A percentile compares a stretch with the other conserved stretches of the same genome.
Evolutionary conservation across 2,113 vertebrate species (phyloP).

Genomic region (Ammodytes dubius): DNA sequence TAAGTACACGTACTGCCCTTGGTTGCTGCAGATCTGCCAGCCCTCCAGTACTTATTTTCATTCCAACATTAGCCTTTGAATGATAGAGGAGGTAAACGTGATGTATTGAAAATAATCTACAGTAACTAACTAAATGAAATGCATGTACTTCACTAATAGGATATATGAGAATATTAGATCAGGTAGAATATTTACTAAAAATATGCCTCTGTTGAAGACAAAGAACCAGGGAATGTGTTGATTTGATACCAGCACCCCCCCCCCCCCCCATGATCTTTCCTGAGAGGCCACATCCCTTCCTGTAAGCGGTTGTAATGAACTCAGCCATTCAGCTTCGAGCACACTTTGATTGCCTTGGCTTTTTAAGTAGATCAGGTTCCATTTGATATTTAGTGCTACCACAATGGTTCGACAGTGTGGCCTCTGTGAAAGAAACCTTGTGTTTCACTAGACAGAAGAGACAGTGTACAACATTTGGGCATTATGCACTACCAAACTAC

Average conservation of each 20-base stretch:
- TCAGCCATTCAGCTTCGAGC: slow-evolving; percentile 57
- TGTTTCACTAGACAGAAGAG: slow-evolving; percentile 20
- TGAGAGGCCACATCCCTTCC: slow-evolving; percentile 62
- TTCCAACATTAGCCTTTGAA: slow-evolving; percentile 20
- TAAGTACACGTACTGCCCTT: slow-evolving; percentile 44
- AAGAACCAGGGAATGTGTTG: slow-evolving; percentile 54
- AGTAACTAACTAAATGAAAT: slow-evolving; percentile 16
- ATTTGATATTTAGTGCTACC: slow-evolving; percentile 41
- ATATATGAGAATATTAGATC: slow-evolving; percentile 18
- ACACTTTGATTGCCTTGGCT: slow-evolving; percentile 65
- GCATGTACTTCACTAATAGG: slow-evolving; percentile 32
- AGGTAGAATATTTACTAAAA: slow-evolving; percentile 1
- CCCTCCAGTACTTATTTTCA: slow-evolving; percentile 21
- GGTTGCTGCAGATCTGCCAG: slow-evolving; percentile 60
- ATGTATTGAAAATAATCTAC: slow-evolving; percentile 21
- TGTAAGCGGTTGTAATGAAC: slow-evolving; percentile 71
- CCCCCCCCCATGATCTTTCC: slow-evolving; percentile 57
- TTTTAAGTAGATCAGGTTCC: slow-evolving; percentile 72
- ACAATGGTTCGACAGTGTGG: slow-evolving; percentile 61
- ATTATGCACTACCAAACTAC: slow-evolving; percentile 1
- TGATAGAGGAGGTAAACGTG: slow-evolving; percentile 5
- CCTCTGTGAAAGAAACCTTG: slow-evolving; percentile 24
- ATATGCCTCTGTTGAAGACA: slow-evolving; percentile 37
- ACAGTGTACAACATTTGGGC: neutral
- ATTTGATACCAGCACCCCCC: slow-evolving; percentile 54